Conservation (phyloP, 2,113 vertebrate genomes). For the Pardalotus punctatus region DNA sequence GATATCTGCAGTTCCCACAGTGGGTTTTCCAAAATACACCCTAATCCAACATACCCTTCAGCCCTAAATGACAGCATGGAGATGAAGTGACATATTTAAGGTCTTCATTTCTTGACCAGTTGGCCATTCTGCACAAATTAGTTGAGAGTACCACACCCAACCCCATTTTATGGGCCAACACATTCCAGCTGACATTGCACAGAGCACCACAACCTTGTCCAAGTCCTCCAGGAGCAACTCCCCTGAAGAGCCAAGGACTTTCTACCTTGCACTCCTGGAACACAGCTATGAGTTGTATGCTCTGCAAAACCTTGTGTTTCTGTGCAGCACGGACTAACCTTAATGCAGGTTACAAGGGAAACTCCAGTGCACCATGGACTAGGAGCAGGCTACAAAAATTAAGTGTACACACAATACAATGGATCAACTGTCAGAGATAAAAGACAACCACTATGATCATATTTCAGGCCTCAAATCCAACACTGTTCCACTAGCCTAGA, state of each 20-base stretch:
- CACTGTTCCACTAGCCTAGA: not conserved
- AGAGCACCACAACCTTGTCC: not conserved
- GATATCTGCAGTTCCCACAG: not conserved
- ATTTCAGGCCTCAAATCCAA: not conserved
- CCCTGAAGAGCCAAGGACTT: not conserved
- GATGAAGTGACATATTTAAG: not conserved
- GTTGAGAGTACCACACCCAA: not conserved
- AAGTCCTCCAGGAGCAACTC: not conserved
- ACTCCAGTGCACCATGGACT: not conserved
- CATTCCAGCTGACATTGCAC: accelerated
- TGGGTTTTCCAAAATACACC: not conserved
- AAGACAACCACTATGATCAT: not conserved
- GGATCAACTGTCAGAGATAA: not conserved
- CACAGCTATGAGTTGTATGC: not conserved
- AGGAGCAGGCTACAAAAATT: not conserved
- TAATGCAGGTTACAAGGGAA: not conserved
- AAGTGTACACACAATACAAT: not conserved
- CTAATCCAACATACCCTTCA: not conserved
- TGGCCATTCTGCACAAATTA: not conserved
- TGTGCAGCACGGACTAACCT: not conserved
- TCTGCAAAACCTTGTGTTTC: not conserved
- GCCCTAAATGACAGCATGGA: not conserved
- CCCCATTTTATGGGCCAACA: not conserved
- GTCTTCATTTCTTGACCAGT: not conserved
- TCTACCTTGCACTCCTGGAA: not conserved